Percentiles rank a stretch among this genome's conserved stretches.
phyloP scores from a whole-genome alignment of 2,888 invertebrate genomes.

The Hirudinaria manillensis region DNA sequence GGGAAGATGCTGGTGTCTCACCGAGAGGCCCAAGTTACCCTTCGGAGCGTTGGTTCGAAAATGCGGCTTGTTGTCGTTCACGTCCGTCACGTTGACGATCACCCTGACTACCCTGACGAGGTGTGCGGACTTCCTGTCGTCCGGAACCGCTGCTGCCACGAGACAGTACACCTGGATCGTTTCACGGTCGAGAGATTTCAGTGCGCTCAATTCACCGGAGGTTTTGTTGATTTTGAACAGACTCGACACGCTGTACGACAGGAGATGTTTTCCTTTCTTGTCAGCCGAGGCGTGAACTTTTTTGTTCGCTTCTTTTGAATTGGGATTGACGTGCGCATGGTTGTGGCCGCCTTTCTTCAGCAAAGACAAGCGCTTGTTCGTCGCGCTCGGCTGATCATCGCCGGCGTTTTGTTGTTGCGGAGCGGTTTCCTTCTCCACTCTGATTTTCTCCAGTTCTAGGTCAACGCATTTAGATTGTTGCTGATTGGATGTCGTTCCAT shows the following conservation, averaged over 20 bases:
- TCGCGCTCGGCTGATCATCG: neutral
- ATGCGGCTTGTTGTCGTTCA: constrained; percentile 16
- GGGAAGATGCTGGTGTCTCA: neutral
- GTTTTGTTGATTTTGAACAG: neutral
- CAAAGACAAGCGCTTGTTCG: neutral
- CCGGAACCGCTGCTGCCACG: neutral
- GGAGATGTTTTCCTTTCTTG: neutral
- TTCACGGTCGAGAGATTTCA: constrained; percentile 13
- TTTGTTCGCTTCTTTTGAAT: neutral
- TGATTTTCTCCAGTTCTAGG: neutral
- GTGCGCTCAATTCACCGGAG: constrained; percentile 3
- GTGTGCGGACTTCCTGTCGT: constrained; percentile 6
- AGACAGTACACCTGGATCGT: neutral
- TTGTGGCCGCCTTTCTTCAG: neutral
- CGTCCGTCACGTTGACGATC: constrained; percentile 1
- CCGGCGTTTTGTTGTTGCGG: neutral
- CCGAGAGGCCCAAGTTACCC: neutral
- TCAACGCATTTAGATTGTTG: neutral
- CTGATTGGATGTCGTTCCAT: neutral
- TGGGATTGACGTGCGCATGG: neutral
- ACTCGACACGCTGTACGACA: neutral
- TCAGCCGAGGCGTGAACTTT: neutral
- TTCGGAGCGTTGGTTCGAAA: neutral
- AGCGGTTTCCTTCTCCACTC: constrained; percentile 1
- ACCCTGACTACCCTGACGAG: neutral